Conservation (phyloP, 37 sponge, comb jelly and placozoan species). For the Lycopodina hypogea region DNA sequence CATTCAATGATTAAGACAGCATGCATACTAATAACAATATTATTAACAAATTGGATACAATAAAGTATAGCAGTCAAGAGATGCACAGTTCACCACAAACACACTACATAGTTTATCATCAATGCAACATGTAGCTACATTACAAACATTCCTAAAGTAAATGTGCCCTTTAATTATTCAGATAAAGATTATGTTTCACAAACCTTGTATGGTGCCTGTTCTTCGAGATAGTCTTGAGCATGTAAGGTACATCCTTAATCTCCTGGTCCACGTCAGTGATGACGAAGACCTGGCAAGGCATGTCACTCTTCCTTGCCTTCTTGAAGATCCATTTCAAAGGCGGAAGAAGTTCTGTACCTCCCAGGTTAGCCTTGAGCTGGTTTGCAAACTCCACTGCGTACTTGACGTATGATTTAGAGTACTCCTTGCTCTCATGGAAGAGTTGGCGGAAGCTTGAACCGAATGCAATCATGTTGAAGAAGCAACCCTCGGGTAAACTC, state of each 20-base stretch:
- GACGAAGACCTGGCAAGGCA: slow-evolving; percentile 69
- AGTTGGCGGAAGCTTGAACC: slow-evolving; percentile 62
- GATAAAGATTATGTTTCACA: too few species aligned
- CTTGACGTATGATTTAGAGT: slow-evolving; percentile 48
- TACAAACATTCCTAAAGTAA: too few species aligned
- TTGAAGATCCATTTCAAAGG: slow-evolving; percentile 71
- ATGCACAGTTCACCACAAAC: too few species aligned
- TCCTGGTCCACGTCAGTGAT: slow-evolving; percentile 82
- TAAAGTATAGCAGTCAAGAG: too few species aligned
- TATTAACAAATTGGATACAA: too few species aligned
- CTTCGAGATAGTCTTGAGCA: slow-evolving; percentile 37
- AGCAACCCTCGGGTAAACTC: slow-evolving; percentile 64
- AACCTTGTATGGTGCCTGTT: slow-evolving; percentile 65
- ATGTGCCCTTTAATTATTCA: too few species aligned
- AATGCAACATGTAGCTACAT: too few species aligned
- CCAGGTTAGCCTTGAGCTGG: slow-evolving; percentile 67
- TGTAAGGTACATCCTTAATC: slow-evolving; percentile 33
- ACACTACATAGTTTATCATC: too few species aligned
- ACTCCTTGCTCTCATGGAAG: slow-evolving; percentile 37
- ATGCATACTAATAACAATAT: too few species aligned
- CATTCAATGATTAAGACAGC: too few species aligned
- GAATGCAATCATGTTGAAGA: slow-evolving; percentile 82
- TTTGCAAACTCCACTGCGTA: slow-evolving; percentile 56
- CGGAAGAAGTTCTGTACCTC: slow-evolving; percentile 76
- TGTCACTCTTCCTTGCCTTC: slow-evolving; percentile 3